phyloP scores from a whole-genome alignment of 2,797 vertebrate genomes.

The Tadarida brasiliensis region DNA sequence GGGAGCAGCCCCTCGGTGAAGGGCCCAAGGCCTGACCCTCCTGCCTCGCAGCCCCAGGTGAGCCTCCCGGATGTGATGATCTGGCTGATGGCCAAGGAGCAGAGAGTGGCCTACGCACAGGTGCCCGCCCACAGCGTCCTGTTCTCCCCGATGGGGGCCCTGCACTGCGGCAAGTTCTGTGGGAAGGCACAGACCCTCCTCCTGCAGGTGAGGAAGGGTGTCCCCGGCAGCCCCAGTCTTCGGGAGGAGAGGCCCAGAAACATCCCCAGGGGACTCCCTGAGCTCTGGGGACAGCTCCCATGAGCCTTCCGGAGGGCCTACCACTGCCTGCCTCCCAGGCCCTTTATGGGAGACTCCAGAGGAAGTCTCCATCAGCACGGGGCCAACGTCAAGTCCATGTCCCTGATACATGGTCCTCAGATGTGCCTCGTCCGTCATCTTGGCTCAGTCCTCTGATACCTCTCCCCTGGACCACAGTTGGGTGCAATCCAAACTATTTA shows the following conservation, averaged over 20 bases:
- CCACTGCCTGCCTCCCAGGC: background rate
- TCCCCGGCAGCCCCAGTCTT: background rate
- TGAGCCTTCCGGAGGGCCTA: background rate
- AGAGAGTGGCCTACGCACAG: constrained; percentile 81
- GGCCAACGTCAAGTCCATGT: background rate
- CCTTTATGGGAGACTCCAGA: background rate
- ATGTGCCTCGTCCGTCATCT: background rate
- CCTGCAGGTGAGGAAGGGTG: constrained; percentile 77
- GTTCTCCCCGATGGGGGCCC: constrained; percentile 68
- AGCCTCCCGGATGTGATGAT: constrained; percentile 85
- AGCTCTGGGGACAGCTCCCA: background rate
- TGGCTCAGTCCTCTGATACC: background rate
- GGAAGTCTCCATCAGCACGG: background rate
- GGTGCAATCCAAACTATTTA: background rate
- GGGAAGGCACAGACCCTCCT: constrained; percentile 86
- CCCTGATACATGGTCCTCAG: background rate
- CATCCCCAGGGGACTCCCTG: background rate
- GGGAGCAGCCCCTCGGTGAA: background rate
- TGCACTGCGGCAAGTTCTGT: constrained; percentile 81
- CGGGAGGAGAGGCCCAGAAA: background rate
- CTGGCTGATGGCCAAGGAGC: constrained; percentile 83
- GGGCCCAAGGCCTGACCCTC: background rate
- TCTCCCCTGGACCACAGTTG: background rate
- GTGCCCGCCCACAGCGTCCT: constrained; percentile 75
- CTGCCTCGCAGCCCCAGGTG: constrained; percentile 79